phyloP scores from a whole-genome alignment of 2,797 vertebrate genomes.

The Decapterus maruadsi region DNA sequence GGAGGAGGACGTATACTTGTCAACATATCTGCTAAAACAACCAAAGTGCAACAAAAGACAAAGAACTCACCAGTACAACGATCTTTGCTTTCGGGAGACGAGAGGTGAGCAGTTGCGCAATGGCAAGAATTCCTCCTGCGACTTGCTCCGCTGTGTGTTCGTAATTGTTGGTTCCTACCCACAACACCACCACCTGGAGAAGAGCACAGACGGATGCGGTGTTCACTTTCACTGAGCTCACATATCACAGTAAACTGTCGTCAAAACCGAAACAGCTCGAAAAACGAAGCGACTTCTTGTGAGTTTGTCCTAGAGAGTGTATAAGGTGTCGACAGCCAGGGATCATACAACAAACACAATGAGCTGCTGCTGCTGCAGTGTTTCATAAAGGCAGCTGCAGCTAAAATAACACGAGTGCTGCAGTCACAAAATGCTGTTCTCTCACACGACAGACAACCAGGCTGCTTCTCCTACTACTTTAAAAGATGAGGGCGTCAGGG shows the following conservation, averaged over 20 bases:
- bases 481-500: background rate
- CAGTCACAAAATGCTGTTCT: background rate
- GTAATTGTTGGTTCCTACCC: conserved; percentile 98
- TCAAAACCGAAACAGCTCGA: background rate
- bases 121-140: conserved; percentile 93
- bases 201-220: conserved; percentile 31
- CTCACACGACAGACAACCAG: background rate
- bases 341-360: background rate
- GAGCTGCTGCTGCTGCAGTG: background rate
- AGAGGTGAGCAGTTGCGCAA: conserved; percentile 90
- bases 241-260: background rate
- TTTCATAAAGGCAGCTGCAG: conserved; percentile 7
- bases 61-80: conserved; percentile 92
- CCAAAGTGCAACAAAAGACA: background rate
- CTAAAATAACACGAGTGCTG: background rate
- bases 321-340: background rate
- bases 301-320: background rate
- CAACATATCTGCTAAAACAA: background rate
- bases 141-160: conserved; percentile 95
- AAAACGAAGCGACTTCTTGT: background rate
- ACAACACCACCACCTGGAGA: conserved; percentile 93
- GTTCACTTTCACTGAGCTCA: background rate
- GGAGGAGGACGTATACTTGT: background rate
- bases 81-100: conserved; percentile 93
- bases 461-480: background rate